These are phyloP conservation scores for Capreolus pygargus DNA, from an alignment of 2,113 vertebrate genomes.

Conservation along the genomic window DNA sequence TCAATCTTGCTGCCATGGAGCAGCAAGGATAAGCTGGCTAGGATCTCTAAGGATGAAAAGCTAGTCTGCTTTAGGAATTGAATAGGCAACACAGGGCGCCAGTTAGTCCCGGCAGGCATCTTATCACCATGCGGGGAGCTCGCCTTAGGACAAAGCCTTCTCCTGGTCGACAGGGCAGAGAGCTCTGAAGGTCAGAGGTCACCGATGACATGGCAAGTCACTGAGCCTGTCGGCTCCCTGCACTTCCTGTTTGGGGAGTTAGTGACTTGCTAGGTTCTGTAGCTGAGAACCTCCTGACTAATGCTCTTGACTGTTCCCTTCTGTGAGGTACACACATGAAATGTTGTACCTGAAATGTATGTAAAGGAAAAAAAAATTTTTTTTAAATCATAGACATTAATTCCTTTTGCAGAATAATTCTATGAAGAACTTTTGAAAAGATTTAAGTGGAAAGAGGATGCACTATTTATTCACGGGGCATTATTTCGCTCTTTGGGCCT, in stretches of 20 bases:
- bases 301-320: neutral
- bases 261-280: neutral
- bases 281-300: neutral
- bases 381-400: neutral
- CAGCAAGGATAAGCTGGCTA: neutral
- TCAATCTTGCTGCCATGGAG: neutral
- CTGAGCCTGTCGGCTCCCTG: neutral
- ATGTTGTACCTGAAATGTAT: neutral
- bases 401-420: neutral
- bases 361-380: neutral
- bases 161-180: neutral
- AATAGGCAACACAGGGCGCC: neutral
- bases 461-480: neutral
- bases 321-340: neutral
- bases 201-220: fast-evolving
- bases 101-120: neutral
- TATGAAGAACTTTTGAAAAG: neutral
- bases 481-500: neutral
- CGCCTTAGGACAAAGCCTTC: neutral
- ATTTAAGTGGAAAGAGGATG: neutral
- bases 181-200: neutral
- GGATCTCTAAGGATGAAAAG: neutral
- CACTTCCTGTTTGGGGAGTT: neutral
- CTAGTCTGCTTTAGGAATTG: neutral
- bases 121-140: neutral